Base-by-base conservation (phyloP, 1,140 invertebrate genomes). In the Drosophila eugracilis region DNA sequence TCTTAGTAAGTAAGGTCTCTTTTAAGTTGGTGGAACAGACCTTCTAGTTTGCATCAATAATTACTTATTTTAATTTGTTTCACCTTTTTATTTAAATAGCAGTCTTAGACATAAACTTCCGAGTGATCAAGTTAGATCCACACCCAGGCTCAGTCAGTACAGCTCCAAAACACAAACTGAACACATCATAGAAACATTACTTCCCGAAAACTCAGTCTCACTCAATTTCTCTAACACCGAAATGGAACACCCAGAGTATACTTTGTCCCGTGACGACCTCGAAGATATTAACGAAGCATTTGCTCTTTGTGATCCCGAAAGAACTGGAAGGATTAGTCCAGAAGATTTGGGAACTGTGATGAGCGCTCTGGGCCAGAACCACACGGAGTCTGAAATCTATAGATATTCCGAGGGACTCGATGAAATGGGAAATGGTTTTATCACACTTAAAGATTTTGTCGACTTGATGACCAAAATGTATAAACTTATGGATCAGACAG, bases 371-470 rank as follows among this genome's bases (percentile, higher is more conserved):
- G 73, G 73, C 1, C 53, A 57, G 0, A 55, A 36, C 6, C 50
- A 63, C 9, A 81, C 78, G 0, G 78, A 81, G 14, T 53, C 78
- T 5, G 78, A 81, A 26, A 41, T 81, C 1, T 42, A 65, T 10
- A 21, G 44, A 48, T 30, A 26, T 57, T n/a, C 24, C 3, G 67
- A 83, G n/a, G 66, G 78, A 5, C 45, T 85, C 1, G 80, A 85
- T n/a, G n/a, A n/a, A n/a, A n/a, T n/a, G 17, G 9, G 19, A 0
- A 49, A 76, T 15, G 72, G 72, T 0, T 45, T 44, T 7, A 73
- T 84, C 3, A 42, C 54, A 1, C 55, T 72, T 5, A 0, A 9
- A 0, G 53, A 57, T 3, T 79, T 84, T 19, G 0, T 22, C 2
- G n/a, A 12, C 1, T 17, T 60, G 7, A 60, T 84, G 22, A 22